phyloP scores from a whole-genome alignment of 2,797 vertebrate genomes.

The Dryobates pubescens region DNA sequence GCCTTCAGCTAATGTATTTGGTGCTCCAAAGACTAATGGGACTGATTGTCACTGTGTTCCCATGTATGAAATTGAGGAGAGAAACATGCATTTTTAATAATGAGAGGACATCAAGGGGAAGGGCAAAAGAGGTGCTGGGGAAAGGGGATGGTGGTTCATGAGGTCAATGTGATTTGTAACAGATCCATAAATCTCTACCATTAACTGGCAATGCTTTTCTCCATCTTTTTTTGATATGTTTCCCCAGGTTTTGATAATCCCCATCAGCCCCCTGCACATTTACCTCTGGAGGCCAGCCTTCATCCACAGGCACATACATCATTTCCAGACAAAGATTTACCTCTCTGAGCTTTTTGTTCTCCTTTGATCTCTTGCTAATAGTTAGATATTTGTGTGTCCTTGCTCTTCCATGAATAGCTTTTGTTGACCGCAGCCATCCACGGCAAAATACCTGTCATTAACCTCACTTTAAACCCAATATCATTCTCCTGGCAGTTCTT shows the following conservation, averaged over 20 bases:
- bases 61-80: constrained; percentile 13
- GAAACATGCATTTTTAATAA: constrained; percentile 30
- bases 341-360: background rate
- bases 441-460: background rate
- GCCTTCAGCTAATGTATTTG: background rate
- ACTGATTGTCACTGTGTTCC: constrained; percentile 23
- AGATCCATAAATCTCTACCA: constrained; percentile 21
- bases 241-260: constrained; percentile 7
- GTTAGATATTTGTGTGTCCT: background rate
- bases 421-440: background rate
- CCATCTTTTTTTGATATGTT: background rate
- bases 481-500: background rate
- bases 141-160: background rate
- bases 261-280: background rate
- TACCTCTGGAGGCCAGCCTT: background rate
- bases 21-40: background rate
- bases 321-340: constrained; percentile 5
- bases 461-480: background rate
- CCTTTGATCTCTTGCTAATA: background rate
- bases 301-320: background rate
- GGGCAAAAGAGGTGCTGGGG: background rate
- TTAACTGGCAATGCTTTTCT: background rate
- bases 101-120: background rate
- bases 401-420: background rate
- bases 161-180: constrained; percentile 8